These are phyloP conservation scores for Gymnogyps californianus DNA, from an alignment of 2,113 vertebrate genomes.

Conservation along the genomic window DNA sequence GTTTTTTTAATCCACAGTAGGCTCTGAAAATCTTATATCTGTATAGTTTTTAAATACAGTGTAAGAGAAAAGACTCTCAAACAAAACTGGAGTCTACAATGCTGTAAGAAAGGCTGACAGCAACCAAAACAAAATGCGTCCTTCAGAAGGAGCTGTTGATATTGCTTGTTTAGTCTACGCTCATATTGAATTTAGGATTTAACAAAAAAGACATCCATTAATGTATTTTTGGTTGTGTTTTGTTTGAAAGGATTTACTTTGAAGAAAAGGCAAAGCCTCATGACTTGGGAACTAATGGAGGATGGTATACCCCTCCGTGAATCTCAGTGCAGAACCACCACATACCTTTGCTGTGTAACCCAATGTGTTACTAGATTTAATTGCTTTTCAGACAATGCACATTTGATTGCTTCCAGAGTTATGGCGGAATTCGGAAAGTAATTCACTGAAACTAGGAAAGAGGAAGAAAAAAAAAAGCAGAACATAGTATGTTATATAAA, in stretches of 20 bases:
- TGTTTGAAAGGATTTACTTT: neutral
- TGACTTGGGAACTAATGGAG: neutral
- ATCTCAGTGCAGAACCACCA: neutral
- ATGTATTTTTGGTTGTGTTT: neutral
- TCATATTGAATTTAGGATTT: neutral
- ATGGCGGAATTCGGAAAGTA: constrained; percentile 68
- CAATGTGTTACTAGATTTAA: constrained; percentile 73
- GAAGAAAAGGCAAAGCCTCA: neutral
- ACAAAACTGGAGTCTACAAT: neutral
- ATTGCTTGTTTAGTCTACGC: too few species aligned
- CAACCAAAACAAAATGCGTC: neutral
- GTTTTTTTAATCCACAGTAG: neutral
- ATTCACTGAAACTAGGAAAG: constrained; percentile 71
- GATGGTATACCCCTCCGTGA: too few species aligned
- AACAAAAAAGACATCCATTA: neutral
- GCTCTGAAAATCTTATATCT: neutral
- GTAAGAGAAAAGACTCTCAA: neutral
- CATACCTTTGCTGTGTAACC: constrained; percentile 76
- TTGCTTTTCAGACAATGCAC: constrained; percentile 66
- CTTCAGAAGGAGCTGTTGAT: neutral
- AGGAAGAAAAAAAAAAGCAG: neutral
- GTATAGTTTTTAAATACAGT: neutral
- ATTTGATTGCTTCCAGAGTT: constrained; percentile 70
- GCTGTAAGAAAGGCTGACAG: neutral
- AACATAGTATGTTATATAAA: neutral